Percentiles rank a stretch among this genome's conserved stretches.
phyloP scores from a whole-genome alignment of 2,113 vertebrate genomes.

The Halichoerus grypus region DNA sequence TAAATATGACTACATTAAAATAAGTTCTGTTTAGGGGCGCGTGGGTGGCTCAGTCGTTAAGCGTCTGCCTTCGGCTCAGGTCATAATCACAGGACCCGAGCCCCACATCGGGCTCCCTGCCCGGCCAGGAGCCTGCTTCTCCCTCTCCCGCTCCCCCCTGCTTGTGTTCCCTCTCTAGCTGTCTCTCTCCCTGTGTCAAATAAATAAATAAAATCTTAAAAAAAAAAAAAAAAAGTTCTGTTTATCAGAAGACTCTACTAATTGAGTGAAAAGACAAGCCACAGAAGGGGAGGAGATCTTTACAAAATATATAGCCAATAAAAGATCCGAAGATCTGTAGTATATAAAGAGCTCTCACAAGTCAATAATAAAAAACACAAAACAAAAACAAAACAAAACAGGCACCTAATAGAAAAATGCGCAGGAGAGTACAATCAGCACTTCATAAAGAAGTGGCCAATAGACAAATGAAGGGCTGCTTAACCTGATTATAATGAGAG shows the following conservation, averaged over 20 bases:
- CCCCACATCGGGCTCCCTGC: too few relatives aligned
- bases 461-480: neutral
- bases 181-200: too few relatives aligned
- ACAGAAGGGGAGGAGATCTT: neutral
- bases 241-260: neutral
- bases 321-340: neutral
- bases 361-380: neutral
- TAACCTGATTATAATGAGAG: neutral
- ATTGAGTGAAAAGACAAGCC: neutral
- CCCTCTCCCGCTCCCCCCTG: too few relatives aligned
- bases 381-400: neutral
- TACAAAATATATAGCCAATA: neutral
- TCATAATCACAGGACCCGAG: too few relatives aligned
- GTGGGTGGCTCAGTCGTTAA: too few relatives aligned
- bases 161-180: too few relatives aligned
- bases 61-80: too few relatives aligned
- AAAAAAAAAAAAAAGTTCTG: neutral
- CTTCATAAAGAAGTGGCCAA: neutral
- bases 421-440: neutral
- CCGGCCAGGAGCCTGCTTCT: too few relatives aligned
- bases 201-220: too few relatives aligned
- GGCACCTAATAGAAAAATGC: neutral
- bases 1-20: neutral
- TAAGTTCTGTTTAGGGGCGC: neutral
- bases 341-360: neutral